Conservation (phyloP, 2,888 invertebrate genomes). For the Macrophya annulata region DNA sequence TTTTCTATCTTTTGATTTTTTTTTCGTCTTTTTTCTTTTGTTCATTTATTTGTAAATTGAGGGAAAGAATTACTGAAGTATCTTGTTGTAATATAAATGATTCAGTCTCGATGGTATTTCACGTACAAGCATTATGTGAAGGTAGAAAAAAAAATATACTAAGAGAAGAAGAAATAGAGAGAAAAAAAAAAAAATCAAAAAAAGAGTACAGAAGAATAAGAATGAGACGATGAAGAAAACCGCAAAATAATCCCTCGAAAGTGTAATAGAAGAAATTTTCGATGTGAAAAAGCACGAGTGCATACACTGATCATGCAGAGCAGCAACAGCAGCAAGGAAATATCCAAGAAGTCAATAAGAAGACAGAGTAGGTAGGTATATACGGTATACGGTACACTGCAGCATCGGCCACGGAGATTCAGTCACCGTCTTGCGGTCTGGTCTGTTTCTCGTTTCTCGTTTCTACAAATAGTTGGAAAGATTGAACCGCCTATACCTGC, state of each 20-base stretch:
- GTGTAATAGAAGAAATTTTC: neutral
- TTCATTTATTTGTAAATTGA: too few species aligned
- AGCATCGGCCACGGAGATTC: neutral
- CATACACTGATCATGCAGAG: neutral
- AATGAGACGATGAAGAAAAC: neutral
- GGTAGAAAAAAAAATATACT: neutral
- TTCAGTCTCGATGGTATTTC: neutral
- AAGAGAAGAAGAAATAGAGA: neutral
- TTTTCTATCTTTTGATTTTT: neutral
- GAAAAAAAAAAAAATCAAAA: neutral
- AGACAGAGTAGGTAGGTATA: neutral
- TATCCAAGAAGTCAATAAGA: neutral
- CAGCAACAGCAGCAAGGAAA: neutral
- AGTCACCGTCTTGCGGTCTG: slow-evolving; percentile 20
- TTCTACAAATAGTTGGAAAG: slow-evolving; percentile 30
- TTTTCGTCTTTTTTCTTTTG: neutral
- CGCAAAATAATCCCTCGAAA: slow-evolving; percentile 1
- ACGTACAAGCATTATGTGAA: neutral
- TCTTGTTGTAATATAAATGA: too few species aligned
- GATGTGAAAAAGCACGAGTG: neutral
- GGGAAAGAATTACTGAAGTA: neutral
- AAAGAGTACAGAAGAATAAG: too few species aligned
- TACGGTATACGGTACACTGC: neutral
- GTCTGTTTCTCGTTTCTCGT: slow-evolving; percentile 16
- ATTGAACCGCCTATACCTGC: slow-evolving; percentile 8